phyloP scores from a whole-genome alignment of 2,797 vertebrate species.

The Myotis daubentonii region DNA sequence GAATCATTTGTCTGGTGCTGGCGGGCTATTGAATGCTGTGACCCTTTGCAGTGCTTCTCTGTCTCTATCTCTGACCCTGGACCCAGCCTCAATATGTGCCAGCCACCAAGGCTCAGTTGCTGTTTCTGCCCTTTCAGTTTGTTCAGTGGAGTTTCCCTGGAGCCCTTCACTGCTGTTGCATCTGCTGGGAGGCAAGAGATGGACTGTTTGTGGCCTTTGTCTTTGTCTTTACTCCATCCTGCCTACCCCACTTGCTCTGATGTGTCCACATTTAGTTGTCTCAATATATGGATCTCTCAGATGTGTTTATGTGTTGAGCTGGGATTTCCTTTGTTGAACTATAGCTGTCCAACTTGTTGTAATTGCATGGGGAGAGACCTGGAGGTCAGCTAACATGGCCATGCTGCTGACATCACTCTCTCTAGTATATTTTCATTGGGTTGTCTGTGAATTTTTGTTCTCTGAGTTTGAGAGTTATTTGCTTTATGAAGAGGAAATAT shows the following conservation, averaged over 20 bases:
- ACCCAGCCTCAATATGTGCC: background rate
- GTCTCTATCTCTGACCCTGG: background rate
- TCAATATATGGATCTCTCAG: background rate
- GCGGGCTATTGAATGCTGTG: too few species aligned
- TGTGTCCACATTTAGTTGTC: background rate
- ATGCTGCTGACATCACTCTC: background rate
- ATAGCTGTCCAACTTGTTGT: background rate
- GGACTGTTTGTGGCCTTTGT: background rate
- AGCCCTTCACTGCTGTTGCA: background rate
- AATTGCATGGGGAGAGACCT: background rate
- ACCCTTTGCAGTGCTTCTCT: background rate
- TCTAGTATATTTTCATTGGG: background rate
- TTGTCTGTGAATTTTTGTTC: background rate
- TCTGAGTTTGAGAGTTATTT: background rate
- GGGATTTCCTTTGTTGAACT: background rate
- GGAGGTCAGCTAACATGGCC: background rate
- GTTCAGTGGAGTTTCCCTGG: background rate
- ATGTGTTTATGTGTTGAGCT: background rate
- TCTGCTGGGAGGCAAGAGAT: background rate
- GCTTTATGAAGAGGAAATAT: constrained; percentile 19
- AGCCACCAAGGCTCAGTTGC: background rate
- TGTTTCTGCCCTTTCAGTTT: background rate
- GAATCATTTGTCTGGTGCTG: background rate
- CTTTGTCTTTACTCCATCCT: background rate
- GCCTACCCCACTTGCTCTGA: background rate